Evolutionary conservation across 1,140 invertebrate species (phyloP).

Genomic region (Odontomachus brunneus): DNA sequence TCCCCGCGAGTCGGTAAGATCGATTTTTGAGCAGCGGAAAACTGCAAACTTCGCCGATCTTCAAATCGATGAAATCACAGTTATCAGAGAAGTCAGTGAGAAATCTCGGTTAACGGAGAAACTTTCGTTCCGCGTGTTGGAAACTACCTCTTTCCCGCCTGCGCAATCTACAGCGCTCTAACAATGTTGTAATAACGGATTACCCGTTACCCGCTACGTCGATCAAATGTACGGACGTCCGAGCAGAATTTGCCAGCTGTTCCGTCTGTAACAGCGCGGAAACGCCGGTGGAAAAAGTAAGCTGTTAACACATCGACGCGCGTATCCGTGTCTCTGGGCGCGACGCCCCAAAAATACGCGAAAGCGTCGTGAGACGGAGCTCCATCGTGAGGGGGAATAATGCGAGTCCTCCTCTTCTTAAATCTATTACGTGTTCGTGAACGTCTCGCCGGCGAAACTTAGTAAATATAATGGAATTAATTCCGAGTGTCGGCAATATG

Average conservation of each 20-base stretch:
- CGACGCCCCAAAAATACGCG: no score
- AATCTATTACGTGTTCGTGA: not conserved
- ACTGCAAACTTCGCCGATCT: no score
- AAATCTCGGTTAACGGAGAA: not conserved
- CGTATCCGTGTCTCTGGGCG: not conserved
- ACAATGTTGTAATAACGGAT: not conserved
- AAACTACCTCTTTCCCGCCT: not conserved
- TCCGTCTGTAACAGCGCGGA: not conserved
- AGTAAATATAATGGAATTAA: slow-evolving; percentile 49
- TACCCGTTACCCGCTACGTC: not conserved
- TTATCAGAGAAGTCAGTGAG: no score
- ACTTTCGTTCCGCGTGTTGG: not conserved
- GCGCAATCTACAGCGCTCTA: not conserved
- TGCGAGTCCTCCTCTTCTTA: not conserved
- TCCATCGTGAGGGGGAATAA: not conserved
- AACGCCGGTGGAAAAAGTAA: not conserved
- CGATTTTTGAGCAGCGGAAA: no score
- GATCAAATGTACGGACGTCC: not conserved
- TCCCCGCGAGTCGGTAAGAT: no score
- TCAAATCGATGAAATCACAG: no score
- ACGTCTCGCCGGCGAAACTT: slow-evolving; percentile 11
- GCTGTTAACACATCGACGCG: not conserved
- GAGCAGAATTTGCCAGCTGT: not conserved
- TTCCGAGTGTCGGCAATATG: slow-evolving; percentile 29
- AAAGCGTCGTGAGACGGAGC: no score